Base-by-base conservation (phyloP, 2,797 vertebrate species). In the Chrysocyon brachyurus region DNA sequence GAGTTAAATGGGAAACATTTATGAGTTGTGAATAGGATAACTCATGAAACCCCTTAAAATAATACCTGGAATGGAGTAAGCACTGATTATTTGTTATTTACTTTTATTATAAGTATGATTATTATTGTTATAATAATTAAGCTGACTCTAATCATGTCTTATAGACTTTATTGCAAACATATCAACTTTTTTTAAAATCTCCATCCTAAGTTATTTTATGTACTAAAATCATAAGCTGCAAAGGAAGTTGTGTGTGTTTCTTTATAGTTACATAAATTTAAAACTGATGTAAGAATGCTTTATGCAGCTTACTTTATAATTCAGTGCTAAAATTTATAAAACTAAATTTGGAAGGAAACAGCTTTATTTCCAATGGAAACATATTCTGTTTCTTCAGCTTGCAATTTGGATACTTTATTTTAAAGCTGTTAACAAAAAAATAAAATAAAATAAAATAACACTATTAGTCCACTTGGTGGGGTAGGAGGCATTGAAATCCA, bases 391-490 rank as follows among this genome's bases (percentile, higher is more conserved):
- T 94, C 9, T 98, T 98, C 61, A 97, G 92, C 63, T 84, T 97
- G 10, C 6, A 91, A n/a, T 75, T 86, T 84, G 52, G 17, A 63
- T 77, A 87, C 12, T 92, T 93, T 61, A 68, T 72, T 94, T 68
- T 96, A 82, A 97, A 82, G 9, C 54, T 89, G 64, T 90, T 94
- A 97, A 98, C 98, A 49, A 73, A 49, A 75, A 85, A 97, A 40
- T 40, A 40, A 40, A 98, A 98, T 46, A 1, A 46, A 46, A 46
- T 46, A 46, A 46, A 99, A 99, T 99, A 99, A 98, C 99, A 98
- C 98, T 97, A 97, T 99, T 98, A 99, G 99, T 99, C 99, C 99
- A 99, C 99, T 99, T 99, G 99, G 99, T 99, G 99, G 99, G 99
- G 99, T 99, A 99, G 99, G 98, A 99, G 99, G 98, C 99, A 99